Evolutionary conservation across 2,888 invertebrate species (phyloP).

Genomic region (Watsonalla binaria): DNA sequence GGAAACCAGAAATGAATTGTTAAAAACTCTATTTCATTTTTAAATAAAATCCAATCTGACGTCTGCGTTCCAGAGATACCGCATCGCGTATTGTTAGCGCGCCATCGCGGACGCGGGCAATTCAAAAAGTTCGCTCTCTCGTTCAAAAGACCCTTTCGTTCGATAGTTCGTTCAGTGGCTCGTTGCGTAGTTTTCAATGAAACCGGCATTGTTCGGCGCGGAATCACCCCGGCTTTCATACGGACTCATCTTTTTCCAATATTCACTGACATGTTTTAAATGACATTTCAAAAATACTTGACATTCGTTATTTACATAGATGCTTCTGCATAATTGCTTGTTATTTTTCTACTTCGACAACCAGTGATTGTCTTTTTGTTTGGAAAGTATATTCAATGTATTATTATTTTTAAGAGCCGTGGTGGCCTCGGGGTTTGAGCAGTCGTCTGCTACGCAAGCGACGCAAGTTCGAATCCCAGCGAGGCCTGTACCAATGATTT

Average conservation of each 20-base stretch:
- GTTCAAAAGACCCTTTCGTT: slow-evolving; percentile 13
- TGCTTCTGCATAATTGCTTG: no score
- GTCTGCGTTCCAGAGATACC: slow-evolving; percentile 36
- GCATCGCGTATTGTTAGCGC: slow-evolving; percentile 16
- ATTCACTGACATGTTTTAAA: not conserved
- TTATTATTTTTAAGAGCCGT: no score
- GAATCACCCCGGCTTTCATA: slow-evolving; percentile 12
- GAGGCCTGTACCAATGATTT: no score
- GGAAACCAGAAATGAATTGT: not conserved
- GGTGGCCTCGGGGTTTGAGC: no score
- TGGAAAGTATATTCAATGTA: no score
- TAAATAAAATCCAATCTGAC: slow-evolving; percentile 7
- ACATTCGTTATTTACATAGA: no score
- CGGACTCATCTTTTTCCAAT: slow-evolving; percentile 11
- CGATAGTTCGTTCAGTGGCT: slow-evolving; percentile 8
- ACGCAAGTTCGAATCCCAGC: no score
- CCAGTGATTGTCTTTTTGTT: no score
- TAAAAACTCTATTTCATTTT: slow-evolving; percentile 8
- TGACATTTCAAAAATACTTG: no score
- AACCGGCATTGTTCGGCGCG: slow-evolving; percentile 15
- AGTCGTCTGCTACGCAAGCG: no score
- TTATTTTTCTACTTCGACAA: no score
- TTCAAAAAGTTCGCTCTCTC: slow-evolving; percentile 21
- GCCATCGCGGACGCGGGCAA: slow-evolving; percentile 5
- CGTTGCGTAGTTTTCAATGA: slow-evolving; percentile 22